Percentiles rank a stretch among this genome's conserved stretches.
Evolutionary conservation across 2,888 invertebrate species (phyloP).

Genomic region (Lepetodrilus schrolli): DNA sequence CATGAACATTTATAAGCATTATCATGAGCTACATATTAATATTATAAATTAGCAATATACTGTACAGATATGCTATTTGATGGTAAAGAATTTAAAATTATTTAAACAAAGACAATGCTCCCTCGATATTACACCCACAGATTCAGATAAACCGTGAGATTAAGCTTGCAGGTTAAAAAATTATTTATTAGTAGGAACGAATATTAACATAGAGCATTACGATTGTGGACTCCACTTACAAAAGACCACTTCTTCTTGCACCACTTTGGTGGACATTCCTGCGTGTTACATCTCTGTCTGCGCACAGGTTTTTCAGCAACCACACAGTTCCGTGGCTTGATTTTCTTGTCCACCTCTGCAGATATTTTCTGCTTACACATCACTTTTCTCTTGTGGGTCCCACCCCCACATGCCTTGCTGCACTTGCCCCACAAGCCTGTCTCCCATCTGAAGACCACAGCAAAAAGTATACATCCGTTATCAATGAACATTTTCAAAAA

Average conservation of each 20-base stretch:
- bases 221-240: not conserved
- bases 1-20: no score
- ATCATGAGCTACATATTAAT: no score
- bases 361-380: constrained; percentile 77
- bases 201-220: not conserved
- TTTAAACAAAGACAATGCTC: no score
- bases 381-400: constrained; percentile 80
- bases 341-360: constrained; percentile 39
- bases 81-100: no score
- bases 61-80: no score
- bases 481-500: no score
- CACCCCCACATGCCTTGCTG: constrained; percentile 81
- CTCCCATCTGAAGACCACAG: constrained; percentile 61
- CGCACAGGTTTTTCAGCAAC: constrained; percentile 46
- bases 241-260: constrained; percentile 89
- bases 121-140: no score
- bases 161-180: no score
- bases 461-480: no score
- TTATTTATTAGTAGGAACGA: not conserved
- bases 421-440: constrained; percentile 75
- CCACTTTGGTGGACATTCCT: constrained; percentile 82
- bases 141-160: no score
- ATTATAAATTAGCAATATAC: no score
- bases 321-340: constrained; percentile 52
- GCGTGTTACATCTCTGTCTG: constrained; percentile 61